A percentile compares a stretch with the other conserved stretches of the same genome.
These are phyloP conservation scores for Odontomyia ornata DNA, from an alignment of 2,888 invertebrate species.

Conservation along the genomic window DNA sequence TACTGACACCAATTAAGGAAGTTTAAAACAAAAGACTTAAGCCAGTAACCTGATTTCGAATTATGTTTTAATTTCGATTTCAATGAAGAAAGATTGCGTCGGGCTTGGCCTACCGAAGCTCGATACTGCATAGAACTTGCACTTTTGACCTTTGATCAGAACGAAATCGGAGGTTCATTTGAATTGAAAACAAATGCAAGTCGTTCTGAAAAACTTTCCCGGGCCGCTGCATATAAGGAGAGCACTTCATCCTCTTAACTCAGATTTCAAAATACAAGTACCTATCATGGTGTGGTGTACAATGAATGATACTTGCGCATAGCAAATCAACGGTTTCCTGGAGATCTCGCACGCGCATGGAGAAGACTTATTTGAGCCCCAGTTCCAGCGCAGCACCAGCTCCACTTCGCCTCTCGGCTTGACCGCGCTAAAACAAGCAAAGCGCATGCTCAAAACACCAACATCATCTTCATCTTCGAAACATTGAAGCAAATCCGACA, in stretches of 20 bases:
- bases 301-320: background rate
- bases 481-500: conserved; percentile 27
- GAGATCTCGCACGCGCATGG: background rate
- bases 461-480: background rate
- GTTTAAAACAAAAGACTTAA: too few relatives aligned
- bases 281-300: background rate
- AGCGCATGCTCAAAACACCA: background rate
- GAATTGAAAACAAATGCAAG: too few relatives aligned
- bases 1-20: too few relatives aligned
- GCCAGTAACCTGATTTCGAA: too few relatives aligned
- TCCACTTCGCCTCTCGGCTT: background rate
- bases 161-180: background rate
- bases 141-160: too few relatives aligned
- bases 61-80: too few relatives aligned
- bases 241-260: background rate
- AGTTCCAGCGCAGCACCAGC: background rate
- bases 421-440: background rate
- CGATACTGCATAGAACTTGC: too few relatives aligned
- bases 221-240: background rate
- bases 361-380: background rate
- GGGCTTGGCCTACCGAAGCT: too few relatives aligned
- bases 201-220: too few relatives aligned
- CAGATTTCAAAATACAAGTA: background rate
- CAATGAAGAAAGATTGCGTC: too few relatives aligned
- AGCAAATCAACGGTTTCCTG: conserved; percentile 15